A percentile compares a stretch with the other conserved stretches of the same genome.
phyloP scores from a whole-genome alignment of 1,140 invertebrate genomes.

The Propsilocerus akamusi region DNA sequence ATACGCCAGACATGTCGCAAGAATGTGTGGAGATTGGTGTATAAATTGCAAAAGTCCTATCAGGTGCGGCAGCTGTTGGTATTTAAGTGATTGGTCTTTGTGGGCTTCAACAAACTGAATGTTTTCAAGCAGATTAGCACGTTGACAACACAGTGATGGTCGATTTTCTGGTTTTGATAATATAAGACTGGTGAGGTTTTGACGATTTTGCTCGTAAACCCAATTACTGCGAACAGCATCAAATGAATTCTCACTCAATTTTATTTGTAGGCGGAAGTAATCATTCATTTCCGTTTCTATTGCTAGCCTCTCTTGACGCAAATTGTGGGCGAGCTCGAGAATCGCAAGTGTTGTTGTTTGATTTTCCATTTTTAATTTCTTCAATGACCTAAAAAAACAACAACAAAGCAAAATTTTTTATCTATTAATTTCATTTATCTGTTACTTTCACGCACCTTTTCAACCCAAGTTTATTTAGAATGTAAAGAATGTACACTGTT shows the following conservation, averaged over 20 bases:
- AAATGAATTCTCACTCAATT: conserved; percentile 17
- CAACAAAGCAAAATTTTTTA: not conserved
- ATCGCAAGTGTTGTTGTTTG: conserved; percentile 15
- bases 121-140: conserved; percentile 56
- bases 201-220: conserved; percentile 73
- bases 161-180: conserved; percentile 51
- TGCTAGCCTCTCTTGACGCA: conserved; percentile 22
- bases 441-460: no score
- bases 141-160: conserved; percentile 52
- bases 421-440: no score
- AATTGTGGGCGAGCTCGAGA: conserved; percentile 22
- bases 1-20: conserved; percentile 61
- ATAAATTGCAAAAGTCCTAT: conserved; percentile 63
- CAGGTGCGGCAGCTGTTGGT: conserved; percentile 56
- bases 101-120: conserved; percentile 76
- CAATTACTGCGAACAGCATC: conserved; percentile 48
- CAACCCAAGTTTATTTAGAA: no score
- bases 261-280: conserved; percentile 16
- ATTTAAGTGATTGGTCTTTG: conserved; percentile 67
- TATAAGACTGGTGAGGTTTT: conserved; percentile 66
- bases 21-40: conserved; percentile 56
- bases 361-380: not conserved
- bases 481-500: no score
- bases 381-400: not conserved
- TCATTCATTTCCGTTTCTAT: conserved; percentile 21